Evolutionary conservation across 2,113 vertebrate genomes (phyloP).

Genomic region (Colinus virginianus): DNA sequence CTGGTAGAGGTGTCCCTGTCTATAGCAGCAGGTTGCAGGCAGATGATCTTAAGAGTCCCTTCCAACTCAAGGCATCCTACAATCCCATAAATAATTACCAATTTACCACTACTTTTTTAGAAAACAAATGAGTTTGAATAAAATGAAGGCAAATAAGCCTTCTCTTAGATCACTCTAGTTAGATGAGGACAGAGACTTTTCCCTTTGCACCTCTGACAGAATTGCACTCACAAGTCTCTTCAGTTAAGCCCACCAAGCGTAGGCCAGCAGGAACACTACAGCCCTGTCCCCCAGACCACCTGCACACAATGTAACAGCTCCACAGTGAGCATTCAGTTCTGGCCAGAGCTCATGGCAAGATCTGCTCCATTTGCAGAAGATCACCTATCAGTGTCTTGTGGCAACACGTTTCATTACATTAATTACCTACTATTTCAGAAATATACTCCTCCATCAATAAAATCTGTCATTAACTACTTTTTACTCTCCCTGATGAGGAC

Average conservation of each 20-base stretch:
- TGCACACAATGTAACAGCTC: rapidly evolving
- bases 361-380: not conserved
- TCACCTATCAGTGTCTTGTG: not conserved
- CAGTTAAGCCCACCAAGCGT: rapidly evolving
- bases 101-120: not conserved
- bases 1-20: too few relatives aligned
- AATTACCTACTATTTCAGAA: not conserved
- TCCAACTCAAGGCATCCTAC: too few relatives aligned
- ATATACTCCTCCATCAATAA: not conserved
- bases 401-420: rapidly evolving
- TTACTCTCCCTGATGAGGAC: not conserved
- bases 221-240: rapidly evolving
- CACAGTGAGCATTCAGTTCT: not conserved
- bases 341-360: not conserved
- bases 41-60: too few relatives aligned
- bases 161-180: not conserved
- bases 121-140: not conserved
- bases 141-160: rapidly evolving
- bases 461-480: not conserved
- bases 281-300: not conserved
- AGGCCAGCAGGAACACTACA: not conserved
- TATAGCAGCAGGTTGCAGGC: too few relatives aligned
- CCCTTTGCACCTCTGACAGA: not conserved
- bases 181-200: not conserved
- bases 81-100: not conserved